These are phyloP conservation scores for Ploceus nigricollis DNA, from an alignment of 2,113 vertebrate genomes.

Conservation along the genomic window DNA sequence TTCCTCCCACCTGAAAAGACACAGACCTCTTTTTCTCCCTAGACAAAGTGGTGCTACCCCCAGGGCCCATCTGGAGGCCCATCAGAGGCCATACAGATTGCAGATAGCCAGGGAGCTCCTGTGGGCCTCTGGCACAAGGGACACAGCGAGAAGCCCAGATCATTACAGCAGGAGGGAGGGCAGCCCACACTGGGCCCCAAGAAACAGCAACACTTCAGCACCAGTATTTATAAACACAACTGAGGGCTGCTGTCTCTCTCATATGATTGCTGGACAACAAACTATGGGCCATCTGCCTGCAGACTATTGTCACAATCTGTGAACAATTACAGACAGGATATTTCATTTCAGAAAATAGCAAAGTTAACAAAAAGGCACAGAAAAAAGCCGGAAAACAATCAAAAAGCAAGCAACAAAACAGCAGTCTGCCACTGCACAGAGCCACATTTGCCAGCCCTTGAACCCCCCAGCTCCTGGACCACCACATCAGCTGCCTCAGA, in stretches of 20 bases:
- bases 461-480: neutral
- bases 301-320: conserved; percentile 28
- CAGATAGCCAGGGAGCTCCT: neutral
- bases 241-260: neutral
- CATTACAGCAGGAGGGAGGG: neutral
- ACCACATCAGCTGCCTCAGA: neutral
- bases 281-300: conserved; percentile 6
- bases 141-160: neutral
- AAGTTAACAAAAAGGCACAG: neutral
- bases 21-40: neutral
- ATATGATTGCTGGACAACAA: conserved; percentile 19
- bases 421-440: neutral
- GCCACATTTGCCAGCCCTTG: neutral
- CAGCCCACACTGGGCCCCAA: neutral
- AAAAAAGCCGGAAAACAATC: neutral
- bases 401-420: neutral
- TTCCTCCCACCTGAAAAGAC: neutral
- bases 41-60: neutral
- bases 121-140: neutral
- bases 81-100: neutral
- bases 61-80: neutral
- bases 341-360: conserved; percentile 3
- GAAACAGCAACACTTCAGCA: neutral
- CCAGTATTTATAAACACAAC: neutral
- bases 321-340: conserved; percentile 33